Evolutionary conservation across 2,113 vertebrate genomes (phyloP), one percentile per base, ranked within the genome.

Genomic region (Xerus inauris): DNA sequence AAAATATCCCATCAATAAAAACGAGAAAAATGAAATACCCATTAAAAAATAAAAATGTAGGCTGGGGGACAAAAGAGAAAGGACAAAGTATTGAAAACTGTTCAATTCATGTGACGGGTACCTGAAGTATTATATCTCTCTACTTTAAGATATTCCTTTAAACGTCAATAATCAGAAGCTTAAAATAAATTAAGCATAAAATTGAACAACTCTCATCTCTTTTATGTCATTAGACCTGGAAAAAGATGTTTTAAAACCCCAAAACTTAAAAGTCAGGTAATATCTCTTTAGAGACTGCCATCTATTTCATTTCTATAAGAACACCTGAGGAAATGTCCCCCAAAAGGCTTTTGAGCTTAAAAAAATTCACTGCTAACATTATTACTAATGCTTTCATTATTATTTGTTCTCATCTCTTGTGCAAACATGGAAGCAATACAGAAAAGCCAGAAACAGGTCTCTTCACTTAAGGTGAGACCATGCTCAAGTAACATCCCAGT

Each of bases 401-500:
- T 59, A 67, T 81, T 95, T 85, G 72, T n/a, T 80, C 89, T 87
- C 45, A 0, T 88, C 47, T 87, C 89, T 80, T 92, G 76, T 79
- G 28, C 79, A 92, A 94, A 91, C 87, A 69, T 79, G 45, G 91
- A 86, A 83, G 76, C 88, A 85, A 59, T 35, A 22, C 6, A 7
- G 67, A 35, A 95, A 88, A 82, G 47, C 62, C 67, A 94, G 20
- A 89, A 35, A 76, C 19, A 72, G 35, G 77, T 77, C 86, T 95
- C 82, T 47, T 28, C 38, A 30, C 40, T 96, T 22, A 7, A 5
- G 67, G 38, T 20, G 89, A 96, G 83, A 95, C 51, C 91, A 76
- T 26, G n/a, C 88, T 96, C 85, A 51, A 89, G 75, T 38, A 95
- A 83, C 47, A 94, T 82, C 91, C 89, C 69, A 72, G 71, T 90